A percentile compares a stretch with the other conserved stretches of the same genome.
Conservation (phyloP, 1,140 invertebrate species). For the Drosophila mauritiana region DNA sequence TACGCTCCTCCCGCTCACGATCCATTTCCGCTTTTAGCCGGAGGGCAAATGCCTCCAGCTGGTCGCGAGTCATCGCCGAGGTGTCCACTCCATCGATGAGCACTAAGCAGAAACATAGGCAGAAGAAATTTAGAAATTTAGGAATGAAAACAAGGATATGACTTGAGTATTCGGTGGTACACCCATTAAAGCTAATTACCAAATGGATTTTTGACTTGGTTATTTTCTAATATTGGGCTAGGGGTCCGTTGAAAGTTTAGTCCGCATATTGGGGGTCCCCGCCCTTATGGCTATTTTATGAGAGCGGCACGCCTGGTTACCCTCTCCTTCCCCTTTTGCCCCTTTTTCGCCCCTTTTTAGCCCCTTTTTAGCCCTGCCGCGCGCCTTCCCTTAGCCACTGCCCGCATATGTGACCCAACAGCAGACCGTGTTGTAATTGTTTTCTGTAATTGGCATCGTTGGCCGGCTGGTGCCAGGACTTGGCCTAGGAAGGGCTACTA, state of each 20-base stretch:
- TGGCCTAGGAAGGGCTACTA: slow-evolving; percentile 16
- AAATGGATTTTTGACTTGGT: background rate
- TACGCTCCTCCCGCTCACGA: slow-evolving; percentile 96
- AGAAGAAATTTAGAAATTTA: background rate
- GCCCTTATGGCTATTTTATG: slow-evolving; percentile 67
- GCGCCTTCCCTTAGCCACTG: slow-evolving; percentile 13
- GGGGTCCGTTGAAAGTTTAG: slow-evolving; percentile 8
- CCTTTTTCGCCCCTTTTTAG: background rate
- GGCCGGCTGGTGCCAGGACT: slow-evolving; percentile 65
- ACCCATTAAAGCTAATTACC: background rate
- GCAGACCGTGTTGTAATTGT: slow-evolving; percentile 73
- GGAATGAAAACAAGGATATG: too few species aligned
- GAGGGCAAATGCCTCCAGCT: slow-evolving; percentile 94
- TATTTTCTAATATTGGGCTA: background rate
- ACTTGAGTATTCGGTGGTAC: too few species aligned
- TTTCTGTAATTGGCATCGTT: slow-evolving; percentile 80
- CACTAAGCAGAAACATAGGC: slow-evolving; percentile 63
- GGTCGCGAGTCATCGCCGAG: slow-evolving; percentile 96
- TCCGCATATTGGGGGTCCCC: slow-evolving; percentile 32
- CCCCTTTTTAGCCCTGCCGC: background rate
- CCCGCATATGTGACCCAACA: slow-evolving; percentile 27
- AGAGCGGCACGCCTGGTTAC: slow-evolving; percentile 45
- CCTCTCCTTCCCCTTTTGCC: background rate
- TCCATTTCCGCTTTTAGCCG: slow-evolving; percentile 96
- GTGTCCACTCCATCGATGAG: slow-evolving; percentile 96